Conservation (phyloP, 2,797 vertebrate genomes). For the Sebastes taczanowskii region DNA sequence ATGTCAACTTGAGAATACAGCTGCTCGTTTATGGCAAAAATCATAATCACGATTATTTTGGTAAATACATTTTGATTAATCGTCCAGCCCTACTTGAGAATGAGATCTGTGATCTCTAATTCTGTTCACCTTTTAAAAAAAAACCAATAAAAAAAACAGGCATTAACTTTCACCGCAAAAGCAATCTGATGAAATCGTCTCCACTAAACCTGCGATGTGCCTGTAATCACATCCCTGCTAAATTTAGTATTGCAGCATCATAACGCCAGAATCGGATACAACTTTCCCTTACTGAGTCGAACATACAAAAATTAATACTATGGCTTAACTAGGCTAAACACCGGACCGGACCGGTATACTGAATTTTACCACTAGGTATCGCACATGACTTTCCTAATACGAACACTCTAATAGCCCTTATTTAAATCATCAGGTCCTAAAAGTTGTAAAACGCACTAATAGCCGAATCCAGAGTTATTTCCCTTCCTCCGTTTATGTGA, state of each 20-base stretch:
- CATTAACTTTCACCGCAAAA: not conserved
- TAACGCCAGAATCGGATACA: not conserved
- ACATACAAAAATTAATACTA: not conserved
- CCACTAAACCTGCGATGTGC: not conserved
- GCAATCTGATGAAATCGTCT: not conserved
- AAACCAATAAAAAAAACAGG: no score
- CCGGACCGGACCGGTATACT: no score
- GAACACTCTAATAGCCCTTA: no score
- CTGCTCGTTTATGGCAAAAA: not conserved
- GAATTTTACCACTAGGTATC: no score
- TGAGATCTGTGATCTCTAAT: not conserved
- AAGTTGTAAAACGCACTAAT: no score
- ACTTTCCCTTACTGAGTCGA: not conserved
- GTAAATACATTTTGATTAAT: not conserved
- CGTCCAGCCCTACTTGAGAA: not conserved
- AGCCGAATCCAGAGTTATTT: no score
- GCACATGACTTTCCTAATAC: no score
- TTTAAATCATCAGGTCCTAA: no score
- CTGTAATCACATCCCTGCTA: not conserved
- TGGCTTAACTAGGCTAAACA: not conserved
- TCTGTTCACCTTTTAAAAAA: not conserved
- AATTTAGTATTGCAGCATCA: not conserved
- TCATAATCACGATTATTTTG: not conserved
- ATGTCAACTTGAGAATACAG: not conserved
- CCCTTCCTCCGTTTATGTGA: no score